These are phyloP conservation scores for Stenodera caucasica DNA, from an alignment of 2,888 invertebrate genomes.

Conservation along the genomic window DNA sequence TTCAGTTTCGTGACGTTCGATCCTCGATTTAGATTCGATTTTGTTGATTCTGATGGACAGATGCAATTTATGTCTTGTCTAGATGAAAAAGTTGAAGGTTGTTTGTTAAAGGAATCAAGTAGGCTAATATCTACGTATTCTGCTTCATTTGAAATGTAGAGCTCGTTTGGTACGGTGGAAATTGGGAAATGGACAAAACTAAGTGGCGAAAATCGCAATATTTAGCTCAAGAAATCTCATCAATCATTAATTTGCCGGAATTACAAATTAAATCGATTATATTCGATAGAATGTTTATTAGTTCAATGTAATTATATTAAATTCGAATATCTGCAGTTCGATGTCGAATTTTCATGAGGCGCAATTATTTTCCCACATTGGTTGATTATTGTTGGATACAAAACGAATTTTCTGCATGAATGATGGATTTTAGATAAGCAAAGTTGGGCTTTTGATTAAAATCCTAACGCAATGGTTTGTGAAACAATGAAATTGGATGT, in stretches of 20 bases:
- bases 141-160: background rate
- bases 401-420: background rate
- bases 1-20: background rate
- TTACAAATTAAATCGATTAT: too few species aligned
- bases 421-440: background rate
- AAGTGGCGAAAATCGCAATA: too few species aligned
- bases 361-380: background rate
- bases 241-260: too few species aligned
- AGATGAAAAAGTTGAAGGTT: background rate
- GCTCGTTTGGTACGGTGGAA: background rate
- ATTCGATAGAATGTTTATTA: background rate
- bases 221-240: too few species aligned
- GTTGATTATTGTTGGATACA: background rate
- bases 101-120: background rate
- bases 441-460: background rate
- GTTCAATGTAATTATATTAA: background rate
- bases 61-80: slow-evolving; percentile 1
- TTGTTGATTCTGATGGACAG: slow-evolving; percentile 1
- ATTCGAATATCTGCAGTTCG: background rate
- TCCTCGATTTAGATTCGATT: background rate
- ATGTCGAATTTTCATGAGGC: background rate
- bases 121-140: background rate
- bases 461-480: background rate
- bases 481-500: background rate
- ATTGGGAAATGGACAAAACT: too few species aligned